Base-by-base conservation (phyloP, 2,113 vertebrate genomes). In the Ceratotherium simum region DNA sequence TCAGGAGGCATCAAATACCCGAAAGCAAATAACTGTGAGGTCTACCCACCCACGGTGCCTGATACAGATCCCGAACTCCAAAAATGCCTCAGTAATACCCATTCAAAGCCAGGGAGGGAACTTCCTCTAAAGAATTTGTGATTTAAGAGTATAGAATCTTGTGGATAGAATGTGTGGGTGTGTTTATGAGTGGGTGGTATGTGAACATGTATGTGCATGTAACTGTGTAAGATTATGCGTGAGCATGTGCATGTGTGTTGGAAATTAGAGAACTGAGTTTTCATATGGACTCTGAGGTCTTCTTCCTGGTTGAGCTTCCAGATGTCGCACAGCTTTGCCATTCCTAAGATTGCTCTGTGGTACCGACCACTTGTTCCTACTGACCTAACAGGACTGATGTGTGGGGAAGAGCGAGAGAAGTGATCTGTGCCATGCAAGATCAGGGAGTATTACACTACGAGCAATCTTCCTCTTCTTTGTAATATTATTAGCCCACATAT, bases 401-500 rank as follows among this genome's bases (percentile, higher is more conserved):
- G 64, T 11, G 23, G 60, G 58, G 67, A 33, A 23, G 82, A 51
- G 29, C 33, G 36, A 81, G 60, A 65, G 20, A 20, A 46, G 42
- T n/a, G 12, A 79, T 17, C 8, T 25, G 18, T 3, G 8, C 25
- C 2, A 9, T 36, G 42, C 39, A 48, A 58, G 10, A 25, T 56
- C 5, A 13, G 42, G 16, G 9, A 25, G 33, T 11, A 23, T 23
- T 8, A 2, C 36, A 31, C 4, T 4, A 17, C 2, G 18, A 60
- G 21, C 17, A 0, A 36, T 7, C 8, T 20, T 10, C 27, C 62
- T 48, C n/a, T 67, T 36, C 29, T 13, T 73, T 25, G 29, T 14
- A 5, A 10, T 13, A 7, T 9, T 12, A 33, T 48, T 48, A 27
- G 25, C 12, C 58, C 13, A 62, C 25, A 25, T 11, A 7, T 51